These are phyloP conservation scores for Platyura marginata DNA, from an alignment of 1,140 invertebrate species.

Conservation along the genomic window DNA sequence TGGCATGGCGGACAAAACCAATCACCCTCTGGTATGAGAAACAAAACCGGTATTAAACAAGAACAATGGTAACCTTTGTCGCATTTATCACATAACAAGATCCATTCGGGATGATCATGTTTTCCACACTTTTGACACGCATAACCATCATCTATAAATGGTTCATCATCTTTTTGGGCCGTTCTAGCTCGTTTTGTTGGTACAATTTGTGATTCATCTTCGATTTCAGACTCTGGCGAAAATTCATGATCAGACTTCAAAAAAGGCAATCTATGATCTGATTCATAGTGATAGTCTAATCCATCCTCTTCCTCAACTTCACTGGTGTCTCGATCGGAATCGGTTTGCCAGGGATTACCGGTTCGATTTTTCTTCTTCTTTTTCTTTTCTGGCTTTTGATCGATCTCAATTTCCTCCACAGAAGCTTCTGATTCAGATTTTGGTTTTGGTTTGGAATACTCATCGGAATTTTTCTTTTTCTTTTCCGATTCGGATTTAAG, in stretches of 20 bases:
- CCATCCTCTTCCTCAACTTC: slow-evolving; percentile 41
- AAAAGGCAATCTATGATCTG: slow-evolving; percentile 33
- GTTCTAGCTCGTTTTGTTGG: slow-evolving; percentile 49
- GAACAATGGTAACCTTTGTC: slow-evolving; percentile 90
- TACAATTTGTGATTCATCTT: slow-evolving; percentile 34
- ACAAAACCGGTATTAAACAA: slow-evolving; percentile 74
- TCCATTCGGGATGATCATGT: slow-evolving; percentile 88
- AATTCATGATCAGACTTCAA: slow-evolving; percentile 83
- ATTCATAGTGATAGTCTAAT: slow-evolving; percentile 32
- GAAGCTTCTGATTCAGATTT: slow-evolving; percentile 26
- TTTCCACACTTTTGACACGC: slow-evolving; percentile 75
- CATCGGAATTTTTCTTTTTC: slow-evolving; percentile 30
- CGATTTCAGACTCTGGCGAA: slow-evolving; percentile 52
- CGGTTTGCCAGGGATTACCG: slow-evolving; percentile 35
- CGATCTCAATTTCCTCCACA: slow-evolving; percentile 20
- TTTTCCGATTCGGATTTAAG: slow-evolving; percentile 41
- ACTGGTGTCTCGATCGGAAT: slow-evolving; percentile 51
- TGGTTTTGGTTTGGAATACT: slow-evolving; percentile 15
- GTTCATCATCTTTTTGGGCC: slow-evolving; percentile 32
- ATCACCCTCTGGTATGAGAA: slow-evolving; percentile 87
- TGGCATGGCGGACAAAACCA: slow-evolving; percentile 96
- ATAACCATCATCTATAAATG: slow-evolving; percentile 30
- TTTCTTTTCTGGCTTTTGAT: slow-evolving; percentile 29
- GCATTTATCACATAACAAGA: slow-evolving; percentile 84
- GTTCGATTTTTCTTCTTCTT: slow-evolving; percentile 35